phyloP scores from a whole-genome alignment of 2,888 invertebrate genomes.

The Xestia sexstrigata region DNA sequence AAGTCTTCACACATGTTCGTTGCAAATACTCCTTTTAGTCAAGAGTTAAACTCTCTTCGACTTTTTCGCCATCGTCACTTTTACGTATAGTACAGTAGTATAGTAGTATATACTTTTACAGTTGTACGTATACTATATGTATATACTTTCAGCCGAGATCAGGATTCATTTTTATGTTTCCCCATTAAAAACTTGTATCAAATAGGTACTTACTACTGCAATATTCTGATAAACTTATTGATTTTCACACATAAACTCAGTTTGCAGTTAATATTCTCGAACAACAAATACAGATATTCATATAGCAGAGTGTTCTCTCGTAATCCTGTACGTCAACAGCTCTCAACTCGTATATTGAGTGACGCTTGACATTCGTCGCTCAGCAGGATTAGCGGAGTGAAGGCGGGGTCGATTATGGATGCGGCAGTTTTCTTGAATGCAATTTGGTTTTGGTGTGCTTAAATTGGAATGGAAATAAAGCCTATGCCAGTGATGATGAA shows the following conservation, averaged over 20 bases:
- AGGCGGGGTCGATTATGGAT: constrained; percentile 76
- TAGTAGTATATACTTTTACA: too few species aligned
- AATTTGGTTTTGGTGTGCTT: constrained; percentile 2
- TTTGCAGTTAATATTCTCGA: constrained; percentile 41
- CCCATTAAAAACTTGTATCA: not conserved
- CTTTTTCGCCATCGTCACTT: not conserved
- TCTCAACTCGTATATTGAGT: constrained; percentile 78
- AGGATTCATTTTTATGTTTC: not conserved
- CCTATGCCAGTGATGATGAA: not conserved
- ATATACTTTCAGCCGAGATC: not conserved
- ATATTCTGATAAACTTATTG: not conserved
- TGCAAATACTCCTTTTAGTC: not conserved
- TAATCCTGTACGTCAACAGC: constrained; percentile 85
- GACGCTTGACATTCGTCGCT: constrained; percentile 87
- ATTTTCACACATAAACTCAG: not conserved
- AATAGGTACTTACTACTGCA: not conserved
- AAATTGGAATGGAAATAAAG: not conserved
- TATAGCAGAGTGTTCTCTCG: constrained; percentile 66
- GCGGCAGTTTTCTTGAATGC: constrained; percentile 70
- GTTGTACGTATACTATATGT: too few species aligned
- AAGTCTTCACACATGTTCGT: not conserved
- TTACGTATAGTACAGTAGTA: too few species aligned
- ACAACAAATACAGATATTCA: constrained; percentile 64
- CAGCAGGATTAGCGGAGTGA: constrained; percentile 49
- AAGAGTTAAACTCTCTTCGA: not conserved